A percentile compares a stretch with the other conserved stretches of the same genome.
These are phyloP conservation scores for Sebastolobus altivelis DNA, from an alignment of 2,797 vertebrate species.

Conservation along the genomic window DNA sequence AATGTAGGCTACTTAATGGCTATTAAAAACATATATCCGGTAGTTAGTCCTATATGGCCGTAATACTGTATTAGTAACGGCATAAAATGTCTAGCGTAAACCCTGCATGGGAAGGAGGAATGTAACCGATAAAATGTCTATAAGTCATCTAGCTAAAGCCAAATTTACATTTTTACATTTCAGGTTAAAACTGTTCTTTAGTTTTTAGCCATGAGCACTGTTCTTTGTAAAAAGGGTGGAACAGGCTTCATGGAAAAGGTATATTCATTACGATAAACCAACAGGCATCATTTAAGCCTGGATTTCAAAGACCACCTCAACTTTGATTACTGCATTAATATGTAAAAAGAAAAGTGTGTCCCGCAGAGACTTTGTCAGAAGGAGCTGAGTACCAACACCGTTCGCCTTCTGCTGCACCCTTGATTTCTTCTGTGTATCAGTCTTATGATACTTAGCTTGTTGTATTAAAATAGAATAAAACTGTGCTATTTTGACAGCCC, in stretches of 20 bases:
- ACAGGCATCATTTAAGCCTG: background rate
- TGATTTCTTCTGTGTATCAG: background rate
- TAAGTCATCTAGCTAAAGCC: background rate
- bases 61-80: too few species aligned
- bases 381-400: background rate
- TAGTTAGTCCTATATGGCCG: too few species aligned
- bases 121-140: background rate
- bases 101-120: background rate
- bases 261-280: background rate
- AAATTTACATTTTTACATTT: background rate
- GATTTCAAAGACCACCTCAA: background rate
- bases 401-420: background rate
- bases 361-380: background rate
- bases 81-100: too few species aligned
- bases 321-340: background rate
- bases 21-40: too few species aligned
- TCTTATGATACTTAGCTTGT: background rate
- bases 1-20: too few species aligned
- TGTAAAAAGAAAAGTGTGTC: slow-evolving; percentile 5
- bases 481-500: slow-evolving; percentile 11
- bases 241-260: background rate
- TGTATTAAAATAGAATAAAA: slow-evolving; percentile 25
- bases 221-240: background rate
- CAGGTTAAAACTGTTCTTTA: background rate
- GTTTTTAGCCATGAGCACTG: background rate